Percentiles rank a stretch among this genome's conserved stretches.
These are phyloP conservation scores for Phalacrocorax carbo DNA, from an alignment of 2,113 vertebrate species.

Conservation along the genomic window DNA sequence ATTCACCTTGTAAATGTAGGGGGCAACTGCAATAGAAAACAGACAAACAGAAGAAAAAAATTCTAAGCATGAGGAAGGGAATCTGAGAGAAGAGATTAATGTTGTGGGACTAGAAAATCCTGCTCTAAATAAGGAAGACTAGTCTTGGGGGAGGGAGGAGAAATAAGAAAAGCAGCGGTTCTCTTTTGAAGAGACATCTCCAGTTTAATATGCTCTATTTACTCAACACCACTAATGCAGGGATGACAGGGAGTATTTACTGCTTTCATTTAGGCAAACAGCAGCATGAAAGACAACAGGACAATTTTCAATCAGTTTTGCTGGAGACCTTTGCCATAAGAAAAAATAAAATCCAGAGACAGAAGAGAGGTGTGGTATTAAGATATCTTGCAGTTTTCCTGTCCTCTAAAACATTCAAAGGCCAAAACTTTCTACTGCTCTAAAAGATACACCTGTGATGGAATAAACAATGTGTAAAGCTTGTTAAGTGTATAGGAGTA, in stretches of 20 bases:
- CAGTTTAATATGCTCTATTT: background rate
- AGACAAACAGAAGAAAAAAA: conserved; percentile 21
- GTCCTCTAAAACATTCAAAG: background rate
- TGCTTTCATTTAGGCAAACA: background rate
- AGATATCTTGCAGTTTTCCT: too few species aligned
- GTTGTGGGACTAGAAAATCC: conserved; percentile 9
- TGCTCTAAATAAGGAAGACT: background rate
- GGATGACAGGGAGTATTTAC: background rate
- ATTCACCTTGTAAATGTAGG: conserved; percentile 27
- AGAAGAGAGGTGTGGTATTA: background rate
- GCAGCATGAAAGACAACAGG: background rate
- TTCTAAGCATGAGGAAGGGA: conserved; percentile 4
- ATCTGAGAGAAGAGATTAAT: background rate
- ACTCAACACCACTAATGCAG: background rate
- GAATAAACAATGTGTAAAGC: background rate
- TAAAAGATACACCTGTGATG: background rate
- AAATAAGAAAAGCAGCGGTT: background rate
- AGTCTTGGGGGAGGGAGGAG: background rate
- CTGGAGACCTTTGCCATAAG: background rate
- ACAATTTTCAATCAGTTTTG: background rate
- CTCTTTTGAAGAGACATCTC: background rate
- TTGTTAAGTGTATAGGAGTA: background rate
- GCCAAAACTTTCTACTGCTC: background rate
- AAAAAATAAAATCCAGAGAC: background rate
- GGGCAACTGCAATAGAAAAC: conserved; percentile 14